A percentile compares a stretch with the other conserved stretches of the same genome.
phyloP scores from a whole-genome alignment of 2,797 vertebrate species.

The Falco columbarius region DNA sequence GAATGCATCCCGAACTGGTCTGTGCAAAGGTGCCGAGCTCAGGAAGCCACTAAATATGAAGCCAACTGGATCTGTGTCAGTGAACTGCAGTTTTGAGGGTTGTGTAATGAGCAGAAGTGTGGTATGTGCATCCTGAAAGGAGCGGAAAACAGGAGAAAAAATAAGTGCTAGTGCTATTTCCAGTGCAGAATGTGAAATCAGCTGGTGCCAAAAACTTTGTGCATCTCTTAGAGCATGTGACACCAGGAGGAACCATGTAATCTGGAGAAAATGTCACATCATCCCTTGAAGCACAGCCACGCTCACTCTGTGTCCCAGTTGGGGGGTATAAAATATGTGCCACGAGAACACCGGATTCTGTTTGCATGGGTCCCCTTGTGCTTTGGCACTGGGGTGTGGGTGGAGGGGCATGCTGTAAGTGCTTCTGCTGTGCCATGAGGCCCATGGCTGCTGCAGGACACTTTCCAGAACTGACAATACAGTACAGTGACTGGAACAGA shows the following conservation, averaged over 20 bases:
- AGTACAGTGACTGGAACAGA: not conserved
- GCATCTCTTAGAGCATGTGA: not conserved
- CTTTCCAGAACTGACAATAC: not conserved
- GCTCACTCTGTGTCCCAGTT: not conserved
- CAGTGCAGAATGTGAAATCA: constrained; percentile 9
- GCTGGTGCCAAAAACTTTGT: not conserved
- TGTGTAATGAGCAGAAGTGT: not conserved
- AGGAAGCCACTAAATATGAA: not conserved
- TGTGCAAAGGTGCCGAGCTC: not conserved
- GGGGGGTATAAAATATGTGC: not conserved
- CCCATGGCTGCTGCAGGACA: not conserved
- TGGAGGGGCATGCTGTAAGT: not conserved
- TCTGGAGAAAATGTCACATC: not conserved
- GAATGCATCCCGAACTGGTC: not conserved
- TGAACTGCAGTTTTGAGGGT: not conserved
- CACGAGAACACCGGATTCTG: not conserved
- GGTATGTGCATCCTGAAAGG: not conserved
- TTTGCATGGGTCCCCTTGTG: not conserved
- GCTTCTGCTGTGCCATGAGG: not conserved
- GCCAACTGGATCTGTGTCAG: not conserved
- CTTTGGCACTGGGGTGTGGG: not conserved
- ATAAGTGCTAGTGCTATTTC: not conserved
- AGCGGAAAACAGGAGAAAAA: not conserved
- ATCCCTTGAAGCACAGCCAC: not conserved
- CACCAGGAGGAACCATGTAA: not conserved